These are phyloP conservation scores for Diarsia dahlii DNA, from an alignment of 2,888 invertebrate genomes.

Conservation along the genomic window DNA sequence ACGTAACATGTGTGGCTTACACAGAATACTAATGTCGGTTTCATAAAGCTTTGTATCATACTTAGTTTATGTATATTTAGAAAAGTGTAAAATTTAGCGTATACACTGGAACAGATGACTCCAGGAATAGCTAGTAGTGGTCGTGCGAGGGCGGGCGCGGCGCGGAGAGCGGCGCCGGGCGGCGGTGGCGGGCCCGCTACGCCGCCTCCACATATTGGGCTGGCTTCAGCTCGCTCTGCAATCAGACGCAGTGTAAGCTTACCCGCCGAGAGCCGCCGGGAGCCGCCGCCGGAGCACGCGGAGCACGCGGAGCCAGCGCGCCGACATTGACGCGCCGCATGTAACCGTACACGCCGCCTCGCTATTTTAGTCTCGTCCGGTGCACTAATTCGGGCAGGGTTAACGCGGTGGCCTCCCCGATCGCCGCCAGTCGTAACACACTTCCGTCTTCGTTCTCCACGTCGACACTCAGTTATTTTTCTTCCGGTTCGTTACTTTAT, in stretches of 20 bases:
- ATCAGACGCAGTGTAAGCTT: slow-evolving; percentile 87
- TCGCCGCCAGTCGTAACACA: slow-evolving; percentile 83
- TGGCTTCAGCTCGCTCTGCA: slow-evolving; percentile 85
- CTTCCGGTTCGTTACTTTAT: slow-evolving; percentile 62
- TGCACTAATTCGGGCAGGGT: slow-evolving; percentile 91
- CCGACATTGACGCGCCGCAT: slow-evolving; percentile 88
- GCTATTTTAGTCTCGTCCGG: slow-evolving; percentile 90
- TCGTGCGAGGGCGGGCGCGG: slow-evolving; percentile 80
- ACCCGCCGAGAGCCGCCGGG: slow-evolving; percentile 82
- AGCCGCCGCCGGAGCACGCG: too few relatives aligned
- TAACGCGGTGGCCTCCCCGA: slow-evolving; percentile 88
- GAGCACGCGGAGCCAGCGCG: slow-evolving; percentile 79
- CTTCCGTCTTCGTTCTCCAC: slow-evolving; percentile 86
- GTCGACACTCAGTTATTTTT: slow-evolving; percentile 80
- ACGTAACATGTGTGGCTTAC: slow-evolving; percentile 57
- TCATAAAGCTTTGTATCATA: slow-evolving; percentile 72
- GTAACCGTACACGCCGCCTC: slow-evolving; percentile 90
- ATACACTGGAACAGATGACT: slow-evolving; percentile 86
- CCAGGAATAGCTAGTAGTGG: slow-evolving; percentile 85
- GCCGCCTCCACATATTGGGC: slow-evolving; percentile 89
- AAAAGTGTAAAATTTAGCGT: slow-evolving; percentile 85
- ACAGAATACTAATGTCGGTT: slow-evolving; percentile 62
- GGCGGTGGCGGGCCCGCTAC: slow-evolving; percentile 70
- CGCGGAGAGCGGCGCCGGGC: slow-evolving; percentile 70
- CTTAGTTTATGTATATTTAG: slow-evolving; percentile 83